Evolutionary conservation across 2,888 invertebrate species (phyloP).

Genomic region (Pinctada fucata): DNA sequence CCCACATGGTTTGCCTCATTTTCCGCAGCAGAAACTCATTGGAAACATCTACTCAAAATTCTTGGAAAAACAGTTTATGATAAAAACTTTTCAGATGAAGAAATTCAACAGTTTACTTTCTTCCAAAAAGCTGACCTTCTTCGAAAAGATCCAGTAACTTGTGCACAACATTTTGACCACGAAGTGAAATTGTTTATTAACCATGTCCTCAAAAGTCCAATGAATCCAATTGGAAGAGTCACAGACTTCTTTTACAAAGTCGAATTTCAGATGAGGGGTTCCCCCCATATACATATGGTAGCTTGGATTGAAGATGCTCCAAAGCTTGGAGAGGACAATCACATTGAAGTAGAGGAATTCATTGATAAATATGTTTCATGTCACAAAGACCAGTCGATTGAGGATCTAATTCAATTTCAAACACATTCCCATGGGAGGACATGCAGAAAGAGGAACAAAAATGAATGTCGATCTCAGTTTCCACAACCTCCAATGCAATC

Average conservation of each 20-base stretch:
- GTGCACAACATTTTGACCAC: conserved; percentile 44
- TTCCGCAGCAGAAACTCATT: conserved; percentile 54
- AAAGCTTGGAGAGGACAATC: conserved; percentile 11
- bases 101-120: conserved; percentile 35
- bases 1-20: conserved; percentile 48
- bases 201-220: conserved; percentile 13
- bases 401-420: neutral
- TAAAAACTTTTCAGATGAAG: conserved; percentile 33
- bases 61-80: conserved; percentile 30
- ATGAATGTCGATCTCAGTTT: conserved; percentile 31
- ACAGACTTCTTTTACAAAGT: conserved; percentile 44
- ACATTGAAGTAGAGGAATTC: conserved; percentile 22
- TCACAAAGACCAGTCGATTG: neutral
- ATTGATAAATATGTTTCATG: conserved; percentile 36
- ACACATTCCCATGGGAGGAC: conserved; percentile 2
- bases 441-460: conserved; percentile 29
- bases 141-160: conserved; percentile 46
- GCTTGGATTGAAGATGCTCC: conserved; percentile 45
- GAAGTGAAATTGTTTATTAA: conserved; percentile 27
- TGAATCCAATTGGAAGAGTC: conserved; percentile 41
- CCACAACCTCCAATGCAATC: conserved; percentile 34
- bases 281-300: conserved; percentile 48
- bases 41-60: conserved; percentile 37
- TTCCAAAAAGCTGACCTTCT: conserved; percentile 36
- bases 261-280: conserved; percentile 41